Conservation (phyloP, 2,888 invertebrate species). For the Agriopis marginaria region DNA sequence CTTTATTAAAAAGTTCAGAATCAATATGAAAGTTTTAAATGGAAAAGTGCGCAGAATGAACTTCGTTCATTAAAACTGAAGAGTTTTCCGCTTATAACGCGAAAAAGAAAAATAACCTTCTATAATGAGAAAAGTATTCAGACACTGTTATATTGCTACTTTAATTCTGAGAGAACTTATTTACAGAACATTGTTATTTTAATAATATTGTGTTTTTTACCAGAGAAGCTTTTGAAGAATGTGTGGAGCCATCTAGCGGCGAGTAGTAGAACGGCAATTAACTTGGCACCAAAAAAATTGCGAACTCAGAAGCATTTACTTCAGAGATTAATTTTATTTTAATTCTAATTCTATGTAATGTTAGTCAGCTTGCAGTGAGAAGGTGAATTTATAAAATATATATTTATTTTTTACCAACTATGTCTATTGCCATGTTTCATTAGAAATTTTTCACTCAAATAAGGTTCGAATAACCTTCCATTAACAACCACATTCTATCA, state of each 20-base stretch:
- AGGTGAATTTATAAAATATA: too few species aligned
- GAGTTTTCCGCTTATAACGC: constrained; percentile 62
- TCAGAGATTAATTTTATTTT: too few species aligned
- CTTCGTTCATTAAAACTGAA: constrained; percentile 80
- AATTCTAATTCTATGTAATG: too few species aligned
- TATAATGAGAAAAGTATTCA: constrained; percentile 67
- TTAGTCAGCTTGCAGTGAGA: too few species aligned
- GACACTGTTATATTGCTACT: constrained; percentile 51
- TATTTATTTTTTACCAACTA: too few species aligned
- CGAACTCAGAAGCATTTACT: too few species aligned
- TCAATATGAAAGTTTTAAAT: constrained; percentile 79
- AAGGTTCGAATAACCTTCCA: constrained; percentile 9
- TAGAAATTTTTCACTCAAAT: neutral
- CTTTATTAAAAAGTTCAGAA: constrained; percentile 70
- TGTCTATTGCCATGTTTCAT: too few species aligned
- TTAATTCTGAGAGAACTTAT: constrained; percentile 33
- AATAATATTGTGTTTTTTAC: constrained; percentile 15
- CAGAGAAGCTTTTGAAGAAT: constrained; percentile 25
- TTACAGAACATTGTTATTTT: constrained; percentile 23
- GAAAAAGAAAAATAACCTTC: constrained; percentile 63
- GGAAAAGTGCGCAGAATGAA: constrained; percentile 75
- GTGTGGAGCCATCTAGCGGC: constrained; percentile 70
- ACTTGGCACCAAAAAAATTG: neutral
- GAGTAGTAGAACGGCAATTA: constrained; percentile 61
- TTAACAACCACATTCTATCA: constrained; percentile 49